Conservation (phyloP, 2,888 invertebrate genomes). For the Acanthoscelides obtectus region DNA sequence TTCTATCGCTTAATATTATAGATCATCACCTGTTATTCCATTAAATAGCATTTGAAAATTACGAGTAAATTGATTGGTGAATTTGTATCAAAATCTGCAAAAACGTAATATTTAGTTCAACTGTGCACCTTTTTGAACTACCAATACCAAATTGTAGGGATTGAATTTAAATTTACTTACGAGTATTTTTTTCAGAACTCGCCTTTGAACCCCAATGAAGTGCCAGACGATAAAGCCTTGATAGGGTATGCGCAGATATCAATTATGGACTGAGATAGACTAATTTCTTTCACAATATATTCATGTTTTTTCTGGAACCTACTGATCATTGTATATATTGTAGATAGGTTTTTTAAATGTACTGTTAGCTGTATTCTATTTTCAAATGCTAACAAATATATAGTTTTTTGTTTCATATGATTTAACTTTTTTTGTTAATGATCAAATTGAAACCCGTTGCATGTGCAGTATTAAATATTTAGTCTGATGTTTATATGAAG, state of each 20-base stretch:
- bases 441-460: not conserved
- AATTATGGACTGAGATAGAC: slow-evolving; percentile 67
- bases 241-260: slow-evolving; percentile 98
- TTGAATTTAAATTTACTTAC: no score
- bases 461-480: not conserved
- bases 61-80: no score
- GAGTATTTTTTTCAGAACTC: slow-evolving; percentile 59
- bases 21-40: no score
- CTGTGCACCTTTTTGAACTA: no score
- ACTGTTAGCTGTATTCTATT: not conserved
- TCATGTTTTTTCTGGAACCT: slow-evolving; percentile 36
- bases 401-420: not conserved
- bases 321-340: slow-evolving; percentile 37
- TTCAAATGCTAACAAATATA: not conserved
- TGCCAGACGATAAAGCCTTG: slow-evolving; percentile 89
- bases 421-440: not conserved
- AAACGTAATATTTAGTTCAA: no score
- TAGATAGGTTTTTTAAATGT: slow-evolving; percentile 31
- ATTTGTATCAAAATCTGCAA: no score
- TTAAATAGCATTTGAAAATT: no score
- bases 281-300: slow-evolving; percentile 19
- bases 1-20: no score
- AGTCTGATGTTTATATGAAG: not conserved
- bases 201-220: slow-evolving; percentile 67
- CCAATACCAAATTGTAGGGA: no score